phyloP scores from a whole-genome alignment of 2,113 vertebrate genomes.

The Kobus ellipsiprymnus region DNA sequence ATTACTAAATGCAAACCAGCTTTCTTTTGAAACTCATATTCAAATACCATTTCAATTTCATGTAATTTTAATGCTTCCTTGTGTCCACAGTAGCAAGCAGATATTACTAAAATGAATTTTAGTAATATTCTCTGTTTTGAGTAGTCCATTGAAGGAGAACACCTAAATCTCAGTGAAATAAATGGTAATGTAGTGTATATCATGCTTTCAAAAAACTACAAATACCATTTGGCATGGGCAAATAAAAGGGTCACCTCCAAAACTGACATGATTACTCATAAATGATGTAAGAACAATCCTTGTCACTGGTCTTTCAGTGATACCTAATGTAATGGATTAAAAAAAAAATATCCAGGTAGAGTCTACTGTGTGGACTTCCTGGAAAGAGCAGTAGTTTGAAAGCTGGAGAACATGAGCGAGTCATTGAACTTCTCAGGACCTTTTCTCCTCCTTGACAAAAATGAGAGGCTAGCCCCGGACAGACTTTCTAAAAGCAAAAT shows the following conservation, averaged over 20 bases:
- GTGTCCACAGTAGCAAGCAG: not conserved
- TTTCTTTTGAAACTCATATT: not conserved
- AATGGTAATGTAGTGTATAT: not conserved
- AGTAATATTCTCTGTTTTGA: not conserved
- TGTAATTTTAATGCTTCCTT: not conserved
- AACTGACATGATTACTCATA: not conserved
- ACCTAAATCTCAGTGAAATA: not conserved
- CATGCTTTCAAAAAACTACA: not conserved
- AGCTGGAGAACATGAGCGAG: not conserved
- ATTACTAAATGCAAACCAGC: not conserved
- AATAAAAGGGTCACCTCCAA: not conserved
- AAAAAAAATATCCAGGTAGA: not conserved
- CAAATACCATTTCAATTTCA: conserved; percentile 9
- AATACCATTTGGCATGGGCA: not conserved
- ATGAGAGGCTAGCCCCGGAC: not conserved
- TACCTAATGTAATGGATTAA: too few species aligned
- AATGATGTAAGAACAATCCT: not conserved
- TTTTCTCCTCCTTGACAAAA: not conserved
- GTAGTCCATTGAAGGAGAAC: not conserved
- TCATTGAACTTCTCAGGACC: not conserved
- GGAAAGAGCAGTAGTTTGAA: not conserved
- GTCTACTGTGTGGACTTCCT: not conserved
- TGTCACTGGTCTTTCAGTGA: not conserved
- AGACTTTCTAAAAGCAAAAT: not conserved
- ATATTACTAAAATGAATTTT: not conserved